Conservation (phyloP, 1,140 invertebrate species). For the Portunus trituberculatus region DNA sequence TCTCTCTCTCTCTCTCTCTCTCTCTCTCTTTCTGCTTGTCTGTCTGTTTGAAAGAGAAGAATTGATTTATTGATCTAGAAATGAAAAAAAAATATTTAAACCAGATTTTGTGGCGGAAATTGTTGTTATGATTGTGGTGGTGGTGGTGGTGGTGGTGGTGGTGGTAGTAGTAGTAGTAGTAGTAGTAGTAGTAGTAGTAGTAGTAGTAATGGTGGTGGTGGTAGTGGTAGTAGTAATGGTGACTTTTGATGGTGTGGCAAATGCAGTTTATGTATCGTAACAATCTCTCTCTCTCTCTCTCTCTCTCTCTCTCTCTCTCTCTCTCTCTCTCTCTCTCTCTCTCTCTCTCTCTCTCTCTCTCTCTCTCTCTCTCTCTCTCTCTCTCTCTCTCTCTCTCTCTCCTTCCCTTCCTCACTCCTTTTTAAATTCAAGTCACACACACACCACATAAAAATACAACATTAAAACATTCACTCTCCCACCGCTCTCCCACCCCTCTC, state of each 20-base stretch:
- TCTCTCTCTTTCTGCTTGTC: constrained; percentile 51
- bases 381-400: background rate
- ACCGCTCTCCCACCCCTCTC: background rate
- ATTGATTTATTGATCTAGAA: constrained; percentile 27
- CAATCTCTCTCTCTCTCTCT: background rate
- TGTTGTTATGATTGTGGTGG: background rate
- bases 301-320: background rate
- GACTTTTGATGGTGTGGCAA: background rate
- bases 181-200: background rate
- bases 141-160: constrained; percentile 21
- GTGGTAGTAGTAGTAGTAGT: constrained; percentile 8
- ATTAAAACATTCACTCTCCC: too few species aligned
- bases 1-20: constrained; percentile 56
- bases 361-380: constrained; percentile 2
- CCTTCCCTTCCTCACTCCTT: background rate
- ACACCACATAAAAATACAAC: too few species aligned
- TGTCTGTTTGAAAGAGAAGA: background rate
- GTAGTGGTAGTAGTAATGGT: background rate
- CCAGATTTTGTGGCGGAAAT: constrained; percentile 16
- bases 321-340: background rate
- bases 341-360: constrained; percentile 21
- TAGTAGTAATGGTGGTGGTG: background rate
- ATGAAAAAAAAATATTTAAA: background rate
- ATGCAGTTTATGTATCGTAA: constrained; percentile 5
- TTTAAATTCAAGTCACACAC: too few species aligned